A percentile compares a stretch with the other conserved stretches of the same genome.
Evolutionary conservation across 2,888 invertebrate genomes (phyloP).

Genomic region (Melieria omissa): DNA sequence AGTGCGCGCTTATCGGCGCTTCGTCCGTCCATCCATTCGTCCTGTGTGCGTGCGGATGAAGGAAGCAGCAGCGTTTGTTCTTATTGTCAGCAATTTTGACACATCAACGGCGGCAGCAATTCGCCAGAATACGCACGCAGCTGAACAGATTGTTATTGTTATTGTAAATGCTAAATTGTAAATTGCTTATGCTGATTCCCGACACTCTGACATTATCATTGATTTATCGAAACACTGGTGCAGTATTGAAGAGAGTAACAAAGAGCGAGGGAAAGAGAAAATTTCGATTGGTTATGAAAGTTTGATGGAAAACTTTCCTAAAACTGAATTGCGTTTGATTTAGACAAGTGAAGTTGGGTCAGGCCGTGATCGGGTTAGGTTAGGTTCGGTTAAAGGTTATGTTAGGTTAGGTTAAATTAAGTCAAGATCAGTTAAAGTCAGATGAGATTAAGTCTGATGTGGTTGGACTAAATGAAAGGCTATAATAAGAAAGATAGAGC

Average conservation of each 20-base stretch:
- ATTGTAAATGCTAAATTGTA: neutral
- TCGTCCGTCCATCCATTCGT: neutral
- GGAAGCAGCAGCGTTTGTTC: neutral
- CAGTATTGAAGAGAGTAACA: neutral
- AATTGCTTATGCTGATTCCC: neutral
- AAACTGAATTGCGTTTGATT: too few species aligned
- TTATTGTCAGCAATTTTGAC: slow-evolving; percentile 5
- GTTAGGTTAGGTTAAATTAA: too few species aligned
- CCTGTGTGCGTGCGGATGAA: neutral
- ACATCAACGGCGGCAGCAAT: neutral
- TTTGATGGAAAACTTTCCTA: neutral
- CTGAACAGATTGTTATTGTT: neutral
- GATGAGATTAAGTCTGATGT: too few species aligned
- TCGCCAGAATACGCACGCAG: too few species aligned
- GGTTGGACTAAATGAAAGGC: too few species aligned
- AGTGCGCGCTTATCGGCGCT: neutral
- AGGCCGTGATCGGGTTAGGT: too few species aligned
- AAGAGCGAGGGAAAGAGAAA: neutral
- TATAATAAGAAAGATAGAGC: too few species aligned
- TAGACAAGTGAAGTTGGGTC: too few species aligned
- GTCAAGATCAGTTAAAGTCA: too few species aligned
- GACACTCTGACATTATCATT: neutral
- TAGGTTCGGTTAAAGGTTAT: too few species aligned
- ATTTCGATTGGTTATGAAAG: neutral
- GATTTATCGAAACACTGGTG: neutral